phyloP scores from a whole-genome alignment of 2,113 vertebrate genomes.

The Alces alces region DNA sequence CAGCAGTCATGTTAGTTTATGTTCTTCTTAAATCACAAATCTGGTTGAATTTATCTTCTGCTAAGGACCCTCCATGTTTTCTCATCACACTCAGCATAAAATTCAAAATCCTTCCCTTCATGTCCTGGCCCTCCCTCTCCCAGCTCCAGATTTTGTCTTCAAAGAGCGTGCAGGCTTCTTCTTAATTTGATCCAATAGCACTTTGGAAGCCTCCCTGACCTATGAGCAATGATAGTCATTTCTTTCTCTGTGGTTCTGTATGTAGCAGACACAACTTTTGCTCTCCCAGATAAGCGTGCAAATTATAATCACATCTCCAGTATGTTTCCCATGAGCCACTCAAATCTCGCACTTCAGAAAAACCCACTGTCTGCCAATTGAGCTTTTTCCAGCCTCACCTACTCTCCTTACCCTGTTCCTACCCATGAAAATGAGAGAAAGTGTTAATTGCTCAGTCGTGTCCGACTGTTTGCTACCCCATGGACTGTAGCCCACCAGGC shows the following conservation, averaged over 20 bases:
- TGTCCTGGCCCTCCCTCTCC: neutral
- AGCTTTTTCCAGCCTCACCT: neutral
- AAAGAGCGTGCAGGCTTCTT: too few relatives aligned
- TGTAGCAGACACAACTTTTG: neutral
- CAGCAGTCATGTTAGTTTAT: neutral
- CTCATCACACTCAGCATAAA: neutral
- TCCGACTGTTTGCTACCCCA: neutral
- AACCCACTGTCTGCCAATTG: neutral
- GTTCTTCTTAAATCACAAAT: neutral
- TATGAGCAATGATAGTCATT: neutral
- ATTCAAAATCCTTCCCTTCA: neutral
- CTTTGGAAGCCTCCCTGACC: neutral
- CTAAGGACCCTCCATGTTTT: neutral
- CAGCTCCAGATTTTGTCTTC: neutral
- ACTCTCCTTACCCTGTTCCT: neutral
- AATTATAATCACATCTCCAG: neutral
- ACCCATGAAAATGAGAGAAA: neutral
- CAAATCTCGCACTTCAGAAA: neutral
- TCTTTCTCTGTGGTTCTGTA: neutral
- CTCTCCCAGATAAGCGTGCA: accelerated
- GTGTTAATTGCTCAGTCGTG: neutral
- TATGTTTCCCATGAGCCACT: neutral
- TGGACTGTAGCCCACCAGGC: neutral
- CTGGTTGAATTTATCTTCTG: neutral
- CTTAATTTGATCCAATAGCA: neutral